Evolutionary conservation across 2,113 vertebrate species (phyloP).

Genomic region (Accipiter cooperii): DNA sequence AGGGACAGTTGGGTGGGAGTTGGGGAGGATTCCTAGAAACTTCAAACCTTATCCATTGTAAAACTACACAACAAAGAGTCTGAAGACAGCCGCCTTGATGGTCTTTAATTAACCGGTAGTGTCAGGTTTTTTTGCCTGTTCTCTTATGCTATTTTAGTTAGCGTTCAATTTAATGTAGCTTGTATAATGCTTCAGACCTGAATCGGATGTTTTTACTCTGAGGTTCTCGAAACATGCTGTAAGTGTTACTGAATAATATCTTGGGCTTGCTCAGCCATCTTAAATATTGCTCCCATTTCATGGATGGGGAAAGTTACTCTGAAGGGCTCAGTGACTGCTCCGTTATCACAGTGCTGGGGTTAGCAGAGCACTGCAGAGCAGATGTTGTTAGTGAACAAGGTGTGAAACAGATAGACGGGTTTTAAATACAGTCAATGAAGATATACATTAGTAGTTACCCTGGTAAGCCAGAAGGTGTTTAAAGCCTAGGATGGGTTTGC

Average conservation of each 20-base stretch:
- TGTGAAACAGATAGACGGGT: not conserved
- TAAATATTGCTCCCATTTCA: accelerated
- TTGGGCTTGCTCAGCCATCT: not conserved
- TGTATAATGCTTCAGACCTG: not conserved
- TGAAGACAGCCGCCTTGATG: not conserved
- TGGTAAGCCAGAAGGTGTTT: not conserved
- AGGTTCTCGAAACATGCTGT: not conserved
- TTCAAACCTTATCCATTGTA: not conserved
- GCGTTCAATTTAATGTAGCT: not conserved
- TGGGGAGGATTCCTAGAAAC: not conserved
- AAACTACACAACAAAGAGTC: not conserved
- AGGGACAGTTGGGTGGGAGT: not conserved
- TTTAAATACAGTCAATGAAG: not conserved
- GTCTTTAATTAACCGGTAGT: not conserved
- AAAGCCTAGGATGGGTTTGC: not conserved
- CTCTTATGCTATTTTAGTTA: not conserved
- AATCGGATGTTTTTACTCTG: not conserved
- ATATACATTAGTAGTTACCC: no score
- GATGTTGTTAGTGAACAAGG: not conserved
- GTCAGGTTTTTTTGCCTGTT: not conserved
- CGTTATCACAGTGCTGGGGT: not conserved
- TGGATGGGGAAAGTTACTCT: not conserved
- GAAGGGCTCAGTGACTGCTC: not conserved
- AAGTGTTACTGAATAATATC: not conserved
- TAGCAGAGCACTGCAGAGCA: not conserved